Conservation (phyloP, 2,113 vertebrate genomes). For the Isurus oxyrinchus region DNA sequence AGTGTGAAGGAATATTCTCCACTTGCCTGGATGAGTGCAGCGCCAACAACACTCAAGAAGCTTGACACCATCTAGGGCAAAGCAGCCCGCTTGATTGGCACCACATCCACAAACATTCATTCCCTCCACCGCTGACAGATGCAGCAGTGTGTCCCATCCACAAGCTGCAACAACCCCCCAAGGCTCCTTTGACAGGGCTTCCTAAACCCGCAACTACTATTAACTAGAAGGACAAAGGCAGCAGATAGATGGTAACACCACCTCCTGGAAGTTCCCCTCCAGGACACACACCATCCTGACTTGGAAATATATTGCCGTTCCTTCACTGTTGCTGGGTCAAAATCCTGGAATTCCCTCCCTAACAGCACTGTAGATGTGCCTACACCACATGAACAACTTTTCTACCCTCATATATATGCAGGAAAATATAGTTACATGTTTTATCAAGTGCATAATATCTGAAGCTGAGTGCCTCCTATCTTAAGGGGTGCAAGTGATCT, state of each 20-base stretch:
- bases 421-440: not conserved
- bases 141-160: too few relatives aligned
- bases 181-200: too few relatives aligned
- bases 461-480: not conserved
- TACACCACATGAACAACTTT: not conserved
- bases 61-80: too few relatives aligned
- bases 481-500: not conserved
- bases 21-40: too few relatives aligned
- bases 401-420: not conserved
- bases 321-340: not conserved
- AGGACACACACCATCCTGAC: not conserved
- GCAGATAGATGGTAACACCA: not conserved
- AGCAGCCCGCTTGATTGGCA: too few relatives aligned
- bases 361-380: not conserved
- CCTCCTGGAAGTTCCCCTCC: not conserved
- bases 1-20: too few relatives aligned
- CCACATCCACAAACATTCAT: too few relatives aligned
- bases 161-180: too few relatives aligned
- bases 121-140: too few relatives aligned
- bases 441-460: not conserved
- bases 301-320: not conserved
- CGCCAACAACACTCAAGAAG: too few relatives aligned
- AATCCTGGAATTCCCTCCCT: not conserved
- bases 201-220: too few relatives aligned
- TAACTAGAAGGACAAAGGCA: not conserved